phyloP scores from a whole-genome alignment of 2,888 invertebrate genomes.

The Parnassius glacialis region DNA sequence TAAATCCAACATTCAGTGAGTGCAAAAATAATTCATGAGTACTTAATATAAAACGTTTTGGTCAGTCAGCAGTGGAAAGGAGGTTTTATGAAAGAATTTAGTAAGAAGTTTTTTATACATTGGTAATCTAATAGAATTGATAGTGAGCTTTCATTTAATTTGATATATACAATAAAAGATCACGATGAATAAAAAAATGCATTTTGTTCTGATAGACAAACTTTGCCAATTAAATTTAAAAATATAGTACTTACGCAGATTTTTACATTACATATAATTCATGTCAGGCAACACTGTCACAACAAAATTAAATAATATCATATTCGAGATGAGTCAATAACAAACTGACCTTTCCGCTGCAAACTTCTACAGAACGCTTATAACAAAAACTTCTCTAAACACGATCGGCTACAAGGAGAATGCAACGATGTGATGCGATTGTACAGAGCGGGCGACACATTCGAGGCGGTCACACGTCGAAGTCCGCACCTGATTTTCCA shows the following conservation, averaged over 20 bases:
- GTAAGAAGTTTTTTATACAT: no score
- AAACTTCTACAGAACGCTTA: background rate
- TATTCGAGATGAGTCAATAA: background rate
- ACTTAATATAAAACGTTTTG: background rate
- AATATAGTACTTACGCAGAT: no score
- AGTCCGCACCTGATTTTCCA: constrained; percentile 82
- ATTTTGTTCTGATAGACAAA: no score
- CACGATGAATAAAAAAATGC: no score
- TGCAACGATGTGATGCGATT: background rate
- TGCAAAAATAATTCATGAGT: background rate
- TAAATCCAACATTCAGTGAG: background rate
- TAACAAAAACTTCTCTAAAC: constrained; percentile 4
- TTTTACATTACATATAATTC: no score
- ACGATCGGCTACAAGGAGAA: constrained; percentile 7
- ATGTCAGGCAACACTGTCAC: no score
- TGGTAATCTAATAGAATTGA: no score
- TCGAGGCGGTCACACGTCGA: constrained; percentile 68
- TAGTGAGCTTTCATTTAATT: no score
- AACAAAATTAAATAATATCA: background rate
- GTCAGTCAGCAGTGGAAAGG: constrained; percentile 5
- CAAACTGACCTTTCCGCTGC: constrained; percentile 9
- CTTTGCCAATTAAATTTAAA: no score
- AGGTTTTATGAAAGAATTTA: background rate
- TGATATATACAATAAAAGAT: no score
- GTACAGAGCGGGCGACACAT: background rate